Conservation (phyloP, 92 coral and sea anemone species). For the Zoanthus sansibaricus region DNA sequence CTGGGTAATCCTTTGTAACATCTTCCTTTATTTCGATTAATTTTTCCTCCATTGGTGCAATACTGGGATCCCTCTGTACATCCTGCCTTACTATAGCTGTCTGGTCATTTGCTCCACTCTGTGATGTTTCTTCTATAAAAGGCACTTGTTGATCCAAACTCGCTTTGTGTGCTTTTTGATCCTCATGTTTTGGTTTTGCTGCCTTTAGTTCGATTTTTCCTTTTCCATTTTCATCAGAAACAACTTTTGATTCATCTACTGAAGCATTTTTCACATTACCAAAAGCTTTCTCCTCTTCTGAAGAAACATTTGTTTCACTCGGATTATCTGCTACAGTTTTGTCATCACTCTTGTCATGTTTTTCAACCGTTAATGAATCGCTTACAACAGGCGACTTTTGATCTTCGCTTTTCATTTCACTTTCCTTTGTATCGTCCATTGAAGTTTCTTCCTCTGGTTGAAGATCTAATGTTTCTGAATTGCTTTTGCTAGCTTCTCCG, state of each 20-base stretch:
- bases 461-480: neutral
- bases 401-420: neutral
- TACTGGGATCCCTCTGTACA: neutral
- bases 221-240: neutral
- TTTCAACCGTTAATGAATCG: neutral
- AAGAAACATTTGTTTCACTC: neutral
- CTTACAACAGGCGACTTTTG: neutral
- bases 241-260: neutral
- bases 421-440: neutral
- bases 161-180: neutral
- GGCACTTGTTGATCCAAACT: neutral
- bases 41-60: constrained; percentile 8
- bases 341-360: neutral
- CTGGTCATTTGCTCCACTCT: neutral
- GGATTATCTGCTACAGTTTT: neutral
- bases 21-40: neutral
- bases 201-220: neutral
- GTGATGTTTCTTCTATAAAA: neutral
- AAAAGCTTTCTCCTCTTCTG: constrained; percentile 3
- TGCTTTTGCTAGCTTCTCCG: neutral
- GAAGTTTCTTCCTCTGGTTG: neutral
- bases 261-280: neutral
- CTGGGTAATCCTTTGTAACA: neutral
- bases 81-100: neutral
- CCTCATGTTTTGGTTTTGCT: neutral